Evolutionary conservation across 2,797 vertebrate genomes (phyloP).

Genomic region (Rhinatrema bivittatum): DNA sequence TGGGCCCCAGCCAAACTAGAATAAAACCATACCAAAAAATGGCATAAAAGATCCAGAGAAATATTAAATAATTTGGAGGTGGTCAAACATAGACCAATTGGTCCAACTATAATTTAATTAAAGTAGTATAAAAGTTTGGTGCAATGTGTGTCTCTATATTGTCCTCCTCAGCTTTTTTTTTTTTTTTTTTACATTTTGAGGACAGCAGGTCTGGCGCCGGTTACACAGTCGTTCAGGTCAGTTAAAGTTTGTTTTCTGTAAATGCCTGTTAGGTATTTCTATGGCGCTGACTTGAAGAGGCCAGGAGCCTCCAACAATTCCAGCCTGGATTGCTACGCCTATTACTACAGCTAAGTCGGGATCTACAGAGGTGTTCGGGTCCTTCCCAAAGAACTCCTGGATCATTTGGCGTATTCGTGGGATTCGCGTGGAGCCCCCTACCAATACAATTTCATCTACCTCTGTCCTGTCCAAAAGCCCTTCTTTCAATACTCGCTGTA

Average conservation of each 20-base stretch:
- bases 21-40: no score
- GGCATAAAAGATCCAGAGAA: no score
- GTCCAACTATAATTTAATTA: no score
- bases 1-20: no score
- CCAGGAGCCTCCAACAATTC: constrained; percentile 94
- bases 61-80: no score
- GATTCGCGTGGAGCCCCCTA: constrained; percentile 92
- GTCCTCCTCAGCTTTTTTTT: no score
- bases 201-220: no score
- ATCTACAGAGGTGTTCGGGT: constrained; percentile 91
- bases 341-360: constrained; percentile 92
- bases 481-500: constrained; percentile 77
- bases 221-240: constrained; percentile 42
- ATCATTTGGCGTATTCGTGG: constrained; percentile 84
- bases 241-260: constrained; percentile 87
- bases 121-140: no score
- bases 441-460: constrained; percentile 93
- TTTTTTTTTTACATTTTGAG: no score
- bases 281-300: constrained; percentile 93
- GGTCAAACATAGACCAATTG: no score
- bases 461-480: constrained; percentile 73
- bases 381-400: constrained; percentile 83
- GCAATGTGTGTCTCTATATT: no score
- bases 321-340: constrained; percentile 90
- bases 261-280: constrained; percentile 89